Percentiles rank a stretch among this genome's conserved stretches.
These are phyloP conservation scores for Potamilus streckersoni DNA, from an alignment of 1,140 invertebrate genomes.

Conservation along the genomic window DNA sequence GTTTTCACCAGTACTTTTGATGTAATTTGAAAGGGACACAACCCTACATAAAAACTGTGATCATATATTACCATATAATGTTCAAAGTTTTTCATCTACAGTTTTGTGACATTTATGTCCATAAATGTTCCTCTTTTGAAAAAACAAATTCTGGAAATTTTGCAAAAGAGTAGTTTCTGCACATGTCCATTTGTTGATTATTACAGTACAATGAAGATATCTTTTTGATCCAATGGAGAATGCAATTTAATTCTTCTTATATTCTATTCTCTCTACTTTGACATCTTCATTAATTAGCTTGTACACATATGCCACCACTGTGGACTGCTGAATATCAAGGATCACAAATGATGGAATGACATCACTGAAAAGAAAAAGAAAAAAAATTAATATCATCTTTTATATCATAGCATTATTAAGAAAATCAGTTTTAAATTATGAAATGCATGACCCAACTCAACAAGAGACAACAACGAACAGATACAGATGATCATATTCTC, in stretches of 20 bases:
- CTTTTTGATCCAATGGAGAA: neutral
- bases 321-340: slow-evolving; percentile 98
- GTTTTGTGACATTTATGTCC: neutral
- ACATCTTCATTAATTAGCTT: slow-evolving; percentile 97
- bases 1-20: too few relatives aligned
- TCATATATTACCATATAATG: too few relatives aligned
- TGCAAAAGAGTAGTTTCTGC: neutral
- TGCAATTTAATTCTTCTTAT: slow-evolving; percentile 56
- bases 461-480: too few relatives aligned
- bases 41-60: too few relatives aligned
- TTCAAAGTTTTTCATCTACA: too few relatives aligned
- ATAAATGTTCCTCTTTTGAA: neutral
- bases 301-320: slow-evolving; percentile 98
- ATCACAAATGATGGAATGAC: slow-evolving; percentile 97
- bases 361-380: slow-evolving; percentile 74
- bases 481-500: too few relatives aligned
- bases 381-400: neutral
- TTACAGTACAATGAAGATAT: neutral
- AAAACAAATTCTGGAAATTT: neutral
- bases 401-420: too few relatives aligned
- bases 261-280: slow-evolving; percentile 99
- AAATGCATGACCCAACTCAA: too few relatives aligned
- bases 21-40: too few relatives aligned
- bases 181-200: neutral
- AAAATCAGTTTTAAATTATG: too few relatives aligned